Base-by-base conservation (phyloP, 1,140 invertebrate species). In the Batillaria attramentaria region DNA sequence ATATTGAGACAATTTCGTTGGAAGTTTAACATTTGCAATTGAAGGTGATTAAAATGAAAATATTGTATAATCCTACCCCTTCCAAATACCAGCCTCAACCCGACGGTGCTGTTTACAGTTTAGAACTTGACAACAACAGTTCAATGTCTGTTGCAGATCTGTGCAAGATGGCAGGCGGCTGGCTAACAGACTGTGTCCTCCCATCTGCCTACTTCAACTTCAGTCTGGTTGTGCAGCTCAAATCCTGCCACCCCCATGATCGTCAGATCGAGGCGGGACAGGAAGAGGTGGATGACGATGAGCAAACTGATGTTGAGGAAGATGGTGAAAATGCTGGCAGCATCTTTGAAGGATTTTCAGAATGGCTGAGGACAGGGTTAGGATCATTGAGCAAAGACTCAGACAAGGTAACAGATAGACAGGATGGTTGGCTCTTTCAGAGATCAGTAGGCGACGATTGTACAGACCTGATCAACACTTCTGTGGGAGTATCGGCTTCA, bases 201-300 rank as follows among this genome's bases (percentile, higher is more conserved):
- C 39, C 8, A 18, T n/a, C 43, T 28, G 33, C 20, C 39, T 70
- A 70, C 68, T 10, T 70, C 68, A 70, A 70, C 42, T 13, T 43
- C 68, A 42, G 37, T 46, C 68, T 70, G 20, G n/a, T 70, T 16
- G n/a, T 70, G 24, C 68, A 5, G n/a, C 68, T 70, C 4, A 39
- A 42, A 13, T 31, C 24, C 3, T 70, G 68, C 68, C 62, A 31
- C 16, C 62, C 68, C 41, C 41, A 10, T 13, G 33, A 0, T 8
- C 41, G 13, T 20, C 42, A n/a, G 24, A 39, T 46, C 35, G 8
- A 0, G 28, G 35, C 20, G 4, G 8, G 6, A 69, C 13, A 20
- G 35, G n/a, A 24, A 18, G 66, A 24, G 41, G 68, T 41, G 35
- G 68, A 70, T 8, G 68, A 1, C 28, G 41, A 28, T 4, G 42